Percentiles rank a stretch among this genome's conserved stretches.
Conservation (phyloP, 2,113 vertebrate genomes). For the Antennarius striatus region DNA sequence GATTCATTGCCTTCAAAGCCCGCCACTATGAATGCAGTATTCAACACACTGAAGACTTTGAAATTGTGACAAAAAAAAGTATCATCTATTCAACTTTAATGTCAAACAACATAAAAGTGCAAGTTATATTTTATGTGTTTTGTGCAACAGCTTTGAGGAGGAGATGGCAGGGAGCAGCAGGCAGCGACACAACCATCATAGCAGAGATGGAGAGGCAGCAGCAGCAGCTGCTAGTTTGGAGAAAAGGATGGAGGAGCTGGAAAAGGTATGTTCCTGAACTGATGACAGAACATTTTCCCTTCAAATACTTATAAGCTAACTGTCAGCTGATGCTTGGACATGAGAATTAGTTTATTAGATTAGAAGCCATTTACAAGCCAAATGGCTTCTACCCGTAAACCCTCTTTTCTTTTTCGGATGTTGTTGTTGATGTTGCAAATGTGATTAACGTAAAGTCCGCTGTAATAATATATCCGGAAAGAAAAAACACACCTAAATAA, state of each 20-base stretch:
- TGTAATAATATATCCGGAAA: too few relatives aligned
- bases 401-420: too few relatives aligned
- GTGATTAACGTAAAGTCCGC: too few relatives aligned
- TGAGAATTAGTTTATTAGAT: too few relatives aligned
- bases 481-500: too few relatives aligned
- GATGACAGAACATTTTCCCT: too few relatives aligned
- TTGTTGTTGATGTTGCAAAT: too few relatives aligned
- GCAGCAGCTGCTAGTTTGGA: slow-evolving; percentile 81
- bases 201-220: slow-evolving; percentile 78
- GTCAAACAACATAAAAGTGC: not conserved
- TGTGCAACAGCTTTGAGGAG: slow-evolving; percentile 82
- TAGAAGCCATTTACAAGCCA: too few relatives aligned
- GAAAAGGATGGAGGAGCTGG: slow-evolving; percentile 93
- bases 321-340: too few relatives aligned
- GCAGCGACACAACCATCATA: slow-evolving; percentile 81
- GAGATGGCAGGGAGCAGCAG: slow-evolving; percentile 75
- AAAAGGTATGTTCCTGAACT: slow-evolving; percentile 79
- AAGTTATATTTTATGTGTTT: not conserved
- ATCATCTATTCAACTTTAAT: not conserved
- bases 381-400: too few relatives aligned
- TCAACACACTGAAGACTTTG: slow-evolving; percentile 3
- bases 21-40: slow-evolving; percentile 1
- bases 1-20: slow-evolving; percentile 60
- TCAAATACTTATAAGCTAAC: too few relatives aligned
- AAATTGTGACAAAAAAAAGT: slow-evolving; percentile 15